Evolutionary conservation across 1,140 invertebrate species (phyloP).

Genomic region (Vanessa tameamea): DNA sequence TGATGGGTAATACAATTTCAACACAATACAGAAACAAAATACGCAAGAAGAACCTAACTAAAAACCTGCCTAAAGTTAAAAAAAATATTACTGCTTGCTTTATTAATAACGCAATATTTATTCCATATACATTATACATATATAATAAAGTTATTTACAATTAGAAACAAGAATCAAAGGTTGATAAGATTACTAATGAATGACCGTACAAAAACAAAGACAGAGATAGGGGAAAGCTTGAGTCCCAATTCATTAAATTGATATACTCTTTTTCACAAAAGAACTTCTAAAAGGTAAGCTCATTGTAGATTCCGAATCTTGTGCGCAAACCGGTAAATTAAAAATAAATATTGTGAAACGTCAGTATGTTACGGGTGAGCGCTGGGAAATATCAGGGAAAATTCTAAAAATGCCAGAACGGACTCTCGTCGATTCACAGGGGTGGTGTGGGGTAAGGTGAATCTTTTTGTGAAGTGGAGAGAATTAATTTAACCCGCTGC

Average conservation of each 20-base stretch:
- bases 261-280: conserved; percentile 68
- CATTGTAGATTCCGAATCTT: conserved; percentile 66
- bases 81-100: too few species aligned
- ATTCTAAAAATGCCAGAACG: conserved; percentile 63
- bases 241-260: conserved; percentile 57
- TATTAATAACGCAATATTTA: too few species aligned
- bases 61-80: too few species aligned
- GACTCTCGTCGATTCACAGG: conserved; percentile 63
- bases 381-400: conserved; percentile 63
- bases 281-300: conserved; percentile 65
- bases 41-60: too few species aligned
- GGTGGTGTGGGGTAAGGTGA: conserved; percentile 71
- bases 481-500: conserved; percentile 82
- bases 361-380: conserved; percentile 78
- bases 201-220: conserved; percentile 24
- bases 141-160: not conserved
- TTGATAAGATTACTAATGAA: conserved; percentile 22
- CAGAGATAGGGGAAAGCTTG: conserved; percentile 20
- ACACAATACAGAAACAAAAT: too few species aligned
- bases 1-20: too few species aligned
- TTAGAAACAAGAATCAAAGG: conserved; percentile 18
- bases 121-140: not conserved
- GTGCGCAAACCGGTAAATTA: conserved; percentile 76
- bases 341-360: conserved; percentile 81
- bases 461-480: conserved; percentile 81